phyloP scores from a whole-genome alignment of 2,888 invertebrate species.

The Cyclophora albipunctata region DNA sequence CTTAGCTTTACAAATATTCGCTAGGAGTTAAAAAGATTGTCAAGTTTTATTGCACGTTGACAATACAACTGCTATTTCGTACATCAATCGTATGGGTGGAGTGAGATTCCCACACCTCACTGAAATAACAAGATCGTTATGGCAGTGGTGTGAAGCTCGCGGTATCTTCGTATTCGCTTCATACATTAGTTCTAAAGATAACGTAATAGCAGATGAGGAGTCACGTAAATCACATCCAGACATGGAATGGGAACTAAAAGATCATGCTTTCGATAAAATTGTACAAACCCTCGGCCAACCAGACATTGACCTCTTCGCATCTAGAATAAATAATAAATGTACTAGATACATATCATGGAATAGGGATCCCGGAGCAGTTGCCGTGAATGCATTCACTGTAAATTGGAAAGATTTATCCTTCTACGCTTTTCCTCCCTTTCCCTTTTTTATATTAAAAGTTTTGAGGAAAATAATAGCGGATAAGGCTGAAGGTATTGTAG shows the following conservation, averaged over 20 bases:
- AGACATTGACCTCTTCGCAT: slow-evolving; percentile 10
- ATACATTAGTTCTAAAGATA: slow-evolving; percentile 17
- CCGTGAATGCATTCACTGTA: slow-evolving; percentile 20
- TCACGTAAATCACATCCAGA: slow-evolving; percentile 6
- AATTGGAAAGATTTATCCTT: slow-evolving; percentile 14
- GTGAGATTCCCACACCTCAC: neutral
- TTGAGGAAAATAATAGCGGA: slow-evolving; percentile 17
- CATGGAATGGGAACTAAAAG: slow-evolving; percentile 7
- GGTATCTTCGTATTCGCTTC: slow-evolving; percentile 11
- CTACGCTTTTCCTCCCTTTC: slow-evolving; percentile 21
- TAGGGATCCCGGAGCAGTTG: slow-evolving; percentile 16
- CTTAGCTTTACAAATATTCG: slow-evolving; percentile 1
- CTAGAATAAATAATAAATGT: slow-evolving; percentile 19
- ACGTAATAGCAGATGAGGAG: slow-evolving; percentile 10
- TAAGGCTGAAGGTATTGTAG: slow-evolving; percentile 14
- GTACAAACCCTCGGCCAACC: slow-evolving; percentile 1
- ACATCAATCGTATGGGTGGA: slow-evolving; percentile 1
- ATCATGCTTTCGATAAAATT: slow-evolving; percentile 1
- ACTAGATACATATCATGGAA: slow-evolving; percentile 17
- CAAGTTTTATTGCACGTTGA: neutral
- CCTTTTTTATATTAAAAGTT: slow-evolving; percentile 12
- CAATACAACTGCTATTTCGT: slow-evolving; percentile 1
- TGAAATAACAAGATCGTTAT: slow-evolving; percentile 2
- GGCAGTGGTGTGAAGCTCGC: slow-evolving; percentile 16
- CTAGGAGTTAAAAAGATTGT: neutral